These are phyloP conservation scores for Carpatolechia fugitivella DNA, from an alignment of 2,888 invertebrate species.

Conservation along the genomic window DNA sequence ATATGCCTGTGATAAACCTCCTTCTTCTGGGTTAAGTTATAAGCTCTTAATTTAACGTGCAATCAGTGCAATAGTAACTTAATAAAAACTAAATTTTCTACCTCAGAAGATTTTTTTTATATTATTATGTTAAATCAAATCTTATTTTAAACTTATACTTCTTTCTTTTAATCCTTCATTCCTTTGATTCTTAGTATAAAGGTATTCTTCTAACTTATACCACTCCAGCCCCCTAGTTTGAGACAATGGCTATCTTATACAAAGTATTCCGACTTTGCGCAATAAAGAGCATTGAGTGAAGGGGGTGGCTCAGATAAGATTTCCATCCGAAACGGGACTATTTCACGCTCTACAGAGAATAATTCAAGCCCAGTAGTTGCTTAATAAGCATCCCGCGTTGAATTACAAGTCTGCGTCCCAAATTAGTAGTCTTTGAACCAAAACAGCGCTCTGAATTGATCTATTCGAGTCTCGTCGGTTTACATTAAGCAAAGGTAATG, in stretches of 20 bases:
- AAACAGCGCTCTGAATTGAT: background rate
- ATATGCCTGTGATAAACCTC: too few relatives aligned
- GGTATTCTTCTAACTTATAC: conserved; percentile 26
- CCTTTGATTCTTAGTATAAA: background rate
- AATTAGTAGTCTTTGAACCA: conserved; percentile 8
- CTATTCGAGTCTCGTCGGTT: background rate
- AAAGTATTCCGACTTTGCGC: conserved; percentile 55
- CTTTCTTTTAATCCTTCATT: too few relatives aligned
- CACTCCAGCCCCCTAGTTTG: conserved; percentile 29
- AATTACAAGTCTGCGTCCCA: conserved; percentile 3
- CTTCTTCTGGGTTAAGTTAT: too few relatives aligned
- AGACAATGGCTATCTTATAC: conserved; percentile 55
- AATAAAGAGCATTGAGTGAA: conserved; percentile 61
- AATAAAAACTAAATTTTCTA: background rate
- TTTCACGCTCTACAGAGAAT: conserved; percentile 27
- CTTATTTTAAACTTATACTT: background rate
- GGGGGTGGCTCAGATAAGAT: conserved; percentile 54
- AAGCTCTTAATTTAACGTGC: background rate
- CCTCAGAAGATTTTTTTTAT: background rate
- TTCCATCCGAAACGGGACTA: conserved; percentile 39
- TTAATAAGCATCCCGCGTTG: conserved; percentile 5
- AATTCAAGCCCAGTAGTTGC: conserved; percentile 10
- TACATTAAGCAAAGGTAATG: background rate
- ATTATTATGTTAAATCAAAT: background rate
- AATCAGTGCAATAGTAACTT: background rate